Evolutionary conservation across 2,113 vertebrate genomes (phyloP), one percentile per base, ranked within the genome.

Genomic region (Beaufortia kweichowensis): DNA sequence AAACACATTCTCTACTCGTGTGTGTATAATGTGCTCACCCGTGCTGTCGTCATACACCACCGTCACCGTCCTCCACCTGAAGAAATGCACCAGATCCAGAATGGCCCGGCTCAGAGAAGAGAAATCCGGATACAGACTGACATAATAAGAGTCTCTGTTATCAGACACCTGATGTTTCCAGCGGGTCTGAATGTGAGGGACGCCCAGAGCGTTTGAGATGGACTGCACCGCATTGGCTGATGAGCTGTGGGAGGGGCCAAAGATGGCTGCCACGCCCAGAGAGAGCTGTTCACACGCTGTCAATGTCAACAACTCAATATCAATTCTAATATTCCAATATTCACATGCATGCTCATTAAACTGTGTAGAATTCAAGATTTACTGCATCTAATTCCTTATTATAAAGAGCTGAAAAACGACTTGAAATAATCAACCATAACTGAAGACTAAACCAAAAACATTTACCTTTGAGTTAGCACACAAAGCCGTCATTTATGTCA

Each of bases 141-240:
- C 95, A 70, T 96, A 99, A 91, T 95, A 98, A 29, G 96, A 97
- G 83, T 98, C 97, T 83, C 94, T 93, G 93, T 96, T 98, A 92
- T 98, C 96, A 3, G 96, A 97, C 84, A 99, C 95, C 83, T 99
- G 96, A 84, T 99, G 96, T 86, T 98, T 98, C 97, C 97, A 99
- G 82, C 95, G 94, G 50, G 96, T 98, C 92, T 99, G 96, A 82
- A 98, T 93, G 82, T 98, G 96, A 50, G 96, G 91, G 35, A 92
- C 91, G 23, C 90, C 91, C 85, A 92, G 74, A 28, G 91, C 91
- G 1, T 92, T 92, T 80, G 91, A 92, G 86, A 92, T 91, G 75
- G 91, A 92, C 82, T 92, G 91, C 79, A 92, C 91, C 0, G 91
- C 91, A 26, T 92, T 92, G 77, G 91, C 91, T 4, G 91, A 92